Conservation (phyloP, 2,888 invertebrate genomes). For the Agrenia bidenticulata region DNA sequence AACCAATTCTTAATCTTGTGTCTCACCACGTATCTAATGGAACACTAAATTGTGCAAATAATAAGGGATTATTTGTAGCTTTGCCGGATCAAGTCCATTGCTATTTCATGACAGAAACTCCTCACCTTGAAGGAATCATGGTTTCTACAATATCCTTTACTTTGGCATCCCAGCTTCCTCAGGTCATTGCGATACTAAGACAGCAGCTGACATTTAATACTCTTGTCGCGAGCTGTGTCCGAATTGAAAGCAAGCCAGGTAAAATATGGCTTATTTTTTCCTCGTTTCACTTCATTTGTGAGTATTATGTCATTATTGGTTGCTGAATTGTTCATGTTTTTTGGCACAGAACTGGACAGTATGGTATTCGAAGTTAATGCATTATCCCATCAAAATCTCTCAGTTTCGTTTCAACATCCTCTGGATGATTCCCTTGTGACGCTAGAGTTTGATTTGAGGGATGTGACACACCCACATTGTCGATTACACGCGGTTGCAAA, state of each 20-base stretch:
- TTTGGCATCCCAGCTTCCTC: slow-evolving; percentile 88
- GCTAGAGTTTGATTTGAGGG: slow-evolving; percentile 81
- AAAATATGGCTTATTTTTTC: slow-evolving; percentile 40
- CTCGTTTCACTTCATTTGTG: slow-evolving; percentile 16
- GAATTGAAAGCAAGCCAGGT: slow-evolving; percentile 79
- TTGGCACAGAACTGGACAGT: slow-evolving; percentile 66
- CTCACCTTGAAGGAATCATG: slow-evolving; percentile 71
- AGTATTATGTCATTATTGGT: slow-evolving; percentile 20
- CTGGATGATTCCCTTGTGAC: slow-evolving; percentile 89
- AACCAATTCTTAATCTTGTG: slow-evolving; percentile 74
- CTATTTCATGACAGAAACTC: slow-evolving; percentile 85
- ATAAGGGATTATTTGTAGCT: slow-evolving; percentile 79
- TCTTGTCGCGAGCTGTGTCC: slow-evolving; percentile 82
- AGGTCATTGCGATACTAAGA: slow-evolving; percentile 77
- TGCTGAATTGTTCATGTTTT: no score
- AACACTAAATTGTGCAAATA: slow-evolving; percentile 70
- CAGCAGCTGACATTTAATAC: slow-evolving; percentile 92
- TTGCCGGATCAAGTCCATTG: slow-evolving; percentile 92
- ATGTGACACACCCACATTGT: slow-evolving; percentile 77
- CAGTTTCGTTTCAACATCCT: slow-evolving; percentile 89
- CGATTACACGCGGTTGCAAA: slow-evolving; percentile 63
- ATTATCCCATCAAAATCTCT: slow-evolving; percentile 83
- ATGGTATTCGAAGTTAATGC: slow-evolving; percentile 92
- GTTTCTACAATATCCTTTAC: slow-evolving; percentile 85
- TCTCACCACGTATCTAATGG: slow-evolving; percentile 76